These are phyloP conservation scores for Erpetoichthys calabaricus DNA, from an alignment of 2,797 vertebrate species.

Conservation along the genomic window DNA sequence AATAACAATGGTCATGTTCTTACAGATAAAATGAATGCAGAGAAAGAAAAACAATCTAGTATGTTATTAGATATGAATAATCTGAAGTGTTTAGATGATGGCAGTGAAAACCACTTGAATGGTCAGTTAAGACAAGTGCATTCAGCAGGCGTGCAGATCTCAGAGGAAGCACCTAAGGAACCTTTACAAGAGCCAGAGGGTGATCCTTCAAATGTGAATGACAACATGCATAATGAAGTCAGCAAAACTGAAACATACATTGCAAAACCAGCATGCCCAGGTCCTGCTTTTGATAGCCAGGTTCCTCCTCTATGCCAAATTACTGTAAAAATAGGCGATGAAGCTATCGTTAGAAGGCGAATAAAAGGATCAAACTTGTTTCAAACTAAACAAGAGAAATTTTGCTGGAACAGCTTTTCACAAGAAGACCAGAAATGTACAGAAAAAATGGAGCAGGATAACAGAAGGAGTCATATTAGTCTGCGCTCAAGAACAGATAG, in stretches of 20 bases:
- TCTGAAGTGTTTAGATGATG: too few species aligned
- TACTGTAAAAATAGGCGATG: conserved; percentile 94
- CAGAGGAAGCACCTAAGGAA: conserved; percentile 55
- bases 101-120: too few species aligned
- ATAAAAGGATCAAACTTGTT: conserved; percentile 88
- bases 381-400: conserved; percentile 54
- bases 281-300: conserved; percentile 70
- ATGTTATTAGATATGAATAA: too few species aligned
- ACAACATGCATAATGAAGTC: conserved; percentile 25
- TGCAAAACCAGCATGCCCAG: conserved; percentile 87
- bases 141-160: conserved; percentile 51
- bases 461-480: conserved; percentile 43
- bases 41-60: too few species aligned
- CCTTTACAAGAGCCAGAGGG: conserved; percentile 42
- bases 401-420: conserved; percentile 29
- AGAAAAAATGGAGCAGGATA: conserved; percentile 30
- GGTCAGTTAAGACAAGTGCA: conserved; percentile 35
- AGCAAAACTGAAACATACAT: conserved; percentile 89
- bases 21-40: conserved; percentile 20
- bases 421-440: conserved; percentile 28
- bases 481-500: conserved; percentile 38
- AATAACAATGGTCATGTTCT: conserved; percentile 22
- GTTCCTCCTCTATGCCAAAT: conserved; percentile 90
- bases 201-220: conserved; percentile 35
- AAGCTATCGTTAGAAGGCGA: conserved; percentile 84